Evolutionary conservation across 2,797 vertebrate genomes (phyloP).

Genomic region (Crocodylus rhombifer): DNA sequence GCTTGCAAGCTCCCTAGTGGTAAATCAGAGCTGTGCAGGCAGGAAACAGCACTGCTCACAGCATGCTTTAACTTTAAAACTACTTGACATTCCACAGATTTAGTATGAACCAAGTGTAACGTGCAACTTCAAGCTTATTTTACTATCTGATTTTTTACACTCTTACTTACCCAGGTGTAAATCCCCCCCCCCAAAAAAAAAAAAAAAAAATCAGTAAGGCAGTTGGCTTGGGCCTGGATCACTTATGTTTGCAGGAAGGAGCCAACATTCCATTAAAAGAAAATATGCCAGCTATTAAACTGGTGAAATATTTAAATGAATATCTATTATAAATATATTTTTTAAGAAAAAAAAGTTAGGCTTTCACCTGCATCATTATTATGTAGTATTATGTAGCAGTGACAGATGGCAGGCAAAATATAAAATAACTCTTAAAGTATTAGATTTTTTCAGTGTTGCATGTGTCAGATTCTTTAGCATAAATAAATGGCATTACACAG

Average conservation of each 20-base stretch:
- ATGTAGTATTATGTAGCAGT: constrained; percentile 59
- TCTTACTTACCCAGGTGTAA: too few species aligned
- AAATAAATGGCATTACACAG: constrained; percentile 78
- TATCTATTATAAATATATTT: constrained; percentile 50
- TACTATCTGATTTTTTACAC: too few species aligned
- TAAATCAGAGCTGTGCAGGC: too few species aligned
- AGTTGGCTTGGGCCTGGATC: neutral
- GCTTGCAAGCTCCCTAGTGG: too few species aligned
- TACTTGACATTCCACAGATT: too few species aligned
- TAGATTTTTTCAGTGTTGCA: constrained; percentile 76
- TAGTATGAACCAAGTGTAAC: too few species aligned
- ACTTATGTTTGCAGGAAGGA: neutral
- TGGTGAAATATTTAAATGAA: constrained; percentile 72
- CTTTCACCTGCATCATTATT: constrained; percentile 76
- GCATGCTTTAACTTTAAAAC: too few species aligned
- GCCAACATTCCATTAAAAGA: constrained; percentile 44
- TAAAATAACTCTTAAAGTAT: constrained; percentile 75
- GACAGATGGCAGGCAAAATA: constrained; percentile 78
- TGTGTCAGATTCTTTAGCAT: constrained; percentile 77
- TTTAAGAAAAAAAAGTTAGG: constrained; percentile 50
- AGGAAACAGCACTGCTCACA: too few species aligned
- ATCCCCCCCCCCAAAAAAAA: too few species aligned
- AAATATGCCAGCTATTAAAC: constrained; percentile 69
- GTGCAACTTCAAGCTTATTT: too few species aligned
- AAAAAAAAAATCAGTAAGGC: neutral